Conservation (phyloP, 2,797 vertebrate species). For the Acanthurus lineatus region DNA sequence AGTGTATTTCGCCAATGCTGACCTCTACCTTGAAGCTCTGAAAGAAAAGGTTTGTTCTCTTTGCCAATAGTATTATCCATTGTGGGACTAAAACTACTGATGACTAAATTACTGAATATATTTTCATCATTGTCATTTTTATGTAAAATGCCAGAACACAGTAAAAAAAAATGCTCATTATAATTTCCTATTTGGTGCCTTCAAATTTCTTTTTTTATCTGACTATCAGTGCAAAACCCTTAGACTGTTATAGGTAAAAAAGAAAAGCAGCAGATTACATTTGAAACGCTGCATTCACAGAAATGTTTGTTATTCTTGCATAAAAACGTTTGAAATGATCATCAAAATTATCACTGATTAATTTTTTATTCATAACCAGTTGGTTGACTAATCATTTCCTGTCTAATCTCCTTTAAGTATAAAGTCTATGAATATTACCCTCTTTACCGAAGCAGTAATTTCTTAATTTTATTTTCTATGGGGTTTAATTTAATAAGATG, state of each 20-base stretch:
- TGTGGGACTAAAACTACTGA: not conserved
- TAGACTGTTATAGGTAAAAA: not conserved
- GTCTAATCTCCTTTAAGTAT: not conserved
- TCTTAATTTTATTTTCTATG: not conserved
- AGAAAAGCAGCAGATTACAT: not conserved
- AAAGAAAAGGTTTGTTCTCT: conserved; percentile 89
- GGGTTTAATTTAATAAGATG: not conserved
- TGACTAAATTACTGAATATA: not conserved
- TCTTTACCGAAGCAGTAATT: not conserved
- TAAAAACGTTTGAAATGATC: not conserved
- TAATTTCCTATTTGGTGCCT: not conserved
- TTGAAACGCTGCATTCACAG: not conserved
- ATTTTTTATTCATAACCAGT: not conserved
- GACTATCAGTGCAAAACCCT: not conserved
- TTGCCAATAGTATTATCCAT: not conserved
- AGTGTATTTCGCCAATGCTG: conserved; percentile 95
- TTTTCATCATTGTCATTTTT: no score
- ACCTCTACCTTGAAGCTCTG: conserved; percentile 92
- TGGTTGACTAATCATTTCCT: not conserved
- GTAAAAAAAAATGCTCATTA: not conserved
- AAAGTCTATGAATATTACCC: not conserved
- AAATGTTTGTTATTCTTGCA: not conserved
- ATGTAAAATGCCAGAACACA: no score
- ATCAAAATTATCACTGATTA: not conserved
- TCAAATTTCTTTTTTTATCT: not conserved